These are phyloP conservation scores for Sebastiscus albofasciatus DNA, from an alignment of 2,797 vertebrate genomes.

Conservation along the genomic window DNA sequence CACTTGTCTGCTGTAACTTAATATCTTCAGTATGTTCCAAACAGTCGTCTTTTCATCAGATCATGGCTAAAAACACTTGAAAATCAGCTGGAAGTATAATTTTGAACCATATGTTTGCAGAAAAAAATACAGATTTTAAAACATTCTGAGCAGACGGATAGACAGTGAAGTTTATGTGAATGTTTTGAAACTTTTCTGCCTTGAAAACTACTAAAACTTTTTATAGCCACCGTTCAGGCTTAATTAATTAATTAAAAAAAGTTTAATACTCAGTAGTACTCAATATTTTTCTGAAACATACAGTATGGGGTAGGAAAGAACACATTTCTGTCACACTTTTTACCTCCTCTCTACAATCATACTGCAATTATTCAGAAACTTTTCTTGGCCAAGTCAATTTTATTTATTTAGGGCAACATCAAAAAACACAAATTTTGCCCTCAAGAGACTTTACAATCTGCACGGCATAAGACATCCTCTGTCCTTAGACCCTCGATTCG, in stretches of 20 bases:
- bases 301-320: not conserved
- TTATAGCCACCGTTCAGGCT: too few relatives aligned
- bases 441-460: too few relatives aligned
- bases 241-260: too few relatives aligned
- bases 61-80: not conserved
- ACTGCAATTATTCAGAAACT: not conserved
- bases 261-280: too few relatives aligned
- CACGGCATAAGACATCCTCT: not conserved
- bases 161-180: not conserved
- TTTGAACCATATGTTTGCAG: not conserved
- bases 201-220: not conserved
- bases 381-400: not conserved
- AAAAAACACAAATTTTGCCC: not conserved
- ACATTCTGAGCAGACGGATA: too few relatives aligned
- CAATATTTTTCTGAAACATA: too few relatives aligned
- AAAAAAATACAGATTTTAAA: not conserved
- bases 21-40: too few relatives aligned
- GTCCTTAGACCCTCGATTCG: not conserved
- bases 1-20: too few relatives aligned
- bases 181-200: not conserved
- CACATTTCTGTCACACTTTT: not conserved
- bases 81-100: not conserved
- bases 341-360: not conserved
- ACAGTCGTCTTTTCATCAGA: too few relatives aligned
- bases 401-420: not conserved